These are phyloP conservation scores for Chroicocephalus ridibundus DNA, from an alignment of 2,113 vertebrate species.

Conservation along the genomic window DNA sequence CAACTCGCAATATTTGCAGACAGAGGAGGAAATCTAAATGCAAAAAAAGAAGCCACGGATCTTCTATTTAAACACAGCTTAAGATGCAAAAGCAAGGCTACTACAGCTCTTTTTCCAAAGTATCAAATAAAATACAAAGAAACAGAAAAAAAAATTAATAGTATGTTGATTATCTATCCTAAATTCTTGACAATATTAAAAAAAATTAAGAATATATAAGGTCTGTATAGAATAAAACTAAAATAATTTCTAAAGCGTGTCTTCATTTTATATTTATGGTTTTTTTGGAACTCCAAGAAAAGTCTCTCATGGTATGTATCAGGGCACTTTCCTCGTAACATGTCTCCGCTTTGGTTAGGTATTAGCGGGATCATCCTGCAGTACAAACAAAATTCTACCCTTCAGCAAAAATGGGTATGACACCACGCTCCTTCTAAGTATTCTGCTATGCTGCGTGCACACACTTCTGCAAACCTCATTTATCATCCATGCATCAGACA, in stretches of 20 bases:
- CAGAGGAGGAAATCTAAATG: neutral
- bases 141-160: neutral
- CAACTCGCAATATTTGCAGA: neutral
- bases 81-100: neutral
- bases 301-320: neutral
- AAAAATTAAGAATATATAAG: neutral
- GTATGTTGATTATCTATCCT: neutral
- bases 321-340: neutral
- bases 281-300: neutral
- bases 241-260: neutral
- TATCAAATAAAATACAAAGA: neutral
- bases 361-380: fast-evolving
- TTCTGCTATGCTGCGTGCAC: neutral
- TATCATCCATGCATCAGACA: neutral
- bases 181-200: neutral
- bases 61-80: neutral
- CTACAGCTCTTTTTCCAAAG: neutral
- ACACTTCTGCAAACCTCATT: neutral
- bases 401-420: neutral
- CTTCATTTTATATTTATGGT: neutral
- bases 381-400: neutral
- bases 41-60: neutral
- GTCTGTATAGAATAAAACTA: neutral
- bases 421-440: neutral
- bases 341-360: neutral